These are phyloP conservation scores for Gadus chalcogrammus DNA, from an alignment of 2,113 vertebrate species.

Conservation along the genomic window DNA sequence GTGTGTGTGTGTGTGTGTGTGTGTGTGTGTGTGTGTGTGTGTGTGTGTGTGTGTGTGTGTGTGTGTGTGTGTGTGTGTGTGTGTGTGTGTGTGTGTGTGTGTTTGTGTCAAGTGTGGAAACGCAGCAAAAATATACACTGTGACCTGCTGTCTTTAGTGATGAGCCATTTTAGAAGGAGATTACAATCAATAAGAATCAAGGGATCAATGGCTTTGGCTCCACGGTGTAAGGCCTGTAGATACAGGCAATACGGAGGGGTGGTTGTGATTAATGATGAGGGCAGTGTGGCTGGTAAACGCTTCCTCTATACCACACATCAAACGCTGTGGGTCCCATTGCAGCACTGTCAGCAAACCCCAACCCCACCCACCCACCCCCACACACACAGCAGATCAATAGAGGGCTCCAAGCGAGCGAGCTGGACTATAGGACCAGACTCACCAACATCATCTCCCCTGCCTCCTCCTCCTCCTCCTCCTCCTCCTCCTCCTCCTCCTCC, in stretches of 20 bases:
- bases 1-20: too few relatives aligned
- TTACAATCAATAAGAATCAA: conserved; percentile 14
- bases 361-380: conserved; percentile 33
- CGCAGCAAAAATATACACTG: too few relatives aligned
- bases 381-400: conserved; percentile 51
- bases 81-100: too few relatives aligned
- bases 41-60: too few relatives aligned
- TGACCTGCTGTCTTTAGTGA: too few relatives aligned
- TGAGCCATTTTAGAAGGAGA: background rate
- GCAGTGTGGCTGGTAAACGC: conserved; percentile 23
- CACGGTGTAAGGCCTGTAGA: conserved; percentile 1
- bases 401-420: conserved; percentile 25
- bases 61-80: too few relatives aligned
- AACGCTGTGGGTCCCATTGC: conserved; percentile 34
- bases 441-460: too few relatives aligned
- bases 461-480: too few relatives aligned
- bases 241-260: conserved; percentile 3
- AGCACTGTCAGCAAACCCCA: conserved; percentile 48
- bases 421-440: background rate
- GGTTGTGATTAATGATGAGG: background rate
- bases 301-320: conserved; percentile 25
- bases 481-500: too few relatives aligned
- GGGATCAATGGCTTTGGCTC: conserved; percentile 11
- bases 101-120: background rate
- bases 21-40: too few relatives aligned